Base-by-base conservation (phyloP, 2,797 vertebrate species). In the Rousettus madagascariensis region DNA sequence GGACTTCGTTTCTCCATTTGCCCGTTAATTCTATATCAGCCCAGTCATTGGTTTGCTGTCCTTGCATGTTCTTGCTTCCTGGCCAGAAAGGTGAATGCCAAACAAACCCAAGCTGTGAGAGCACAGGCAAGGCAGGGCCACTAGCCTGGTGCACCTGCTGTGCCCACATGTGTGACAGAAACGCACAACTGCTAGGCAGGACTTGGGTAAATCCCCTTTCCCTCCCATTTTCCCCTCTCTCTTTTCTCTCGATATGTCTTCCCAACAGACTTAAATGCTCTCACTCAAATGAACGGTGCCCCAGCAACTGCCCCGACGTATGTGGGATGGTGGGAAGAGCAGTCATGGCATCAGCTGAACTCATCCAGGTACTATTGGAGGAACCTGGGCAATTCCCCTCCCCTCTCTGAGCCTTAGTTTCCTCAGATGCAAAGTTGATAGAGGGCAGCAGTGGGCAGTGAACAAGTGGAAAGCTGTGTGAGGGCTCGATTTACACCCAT, bases 121-220 rank as follows among this genome's bases (percentile, higher is more conserved):
- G 28, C 24, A 17, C 1, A 1, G 7, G 10, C 5, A 30, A 57
- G 26, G 9, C 22, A 13, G 57, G 65, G 7, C 17, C 7, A 1
- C 7, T 15, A 51, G 22, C 41, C 6, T n/a, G 2, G 26, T 19
- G 66, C 8, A 8, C 22, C 3, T 24, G 41, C 13, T 26, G 19
- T 5, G 19, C 36, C 9, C 5, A 3, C 19, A 59, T 6, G 8
- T 11, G 17, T 33, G 6, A 20, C 38, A 61, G 55, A 53, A 36
- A 10, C 26, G 22, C 3, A 16, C 30, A 8, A 9, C 8, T 2
- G 3, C 17, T 5, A 7, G 36, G 51, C n/a, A 28, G 20, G 5
- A 33, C 33, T 4, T 2, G 19, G 4, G 26, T 30, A 20, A 63
- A 19, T 6, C 33, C 5, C n/a, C 19, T 1, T 49, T 53, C 36